These are phyloP conservation scores for Philhelius pedissequus DNA, from an alignment of 2,888 invertebrate species.

Conservation along the genomic window DNA sequence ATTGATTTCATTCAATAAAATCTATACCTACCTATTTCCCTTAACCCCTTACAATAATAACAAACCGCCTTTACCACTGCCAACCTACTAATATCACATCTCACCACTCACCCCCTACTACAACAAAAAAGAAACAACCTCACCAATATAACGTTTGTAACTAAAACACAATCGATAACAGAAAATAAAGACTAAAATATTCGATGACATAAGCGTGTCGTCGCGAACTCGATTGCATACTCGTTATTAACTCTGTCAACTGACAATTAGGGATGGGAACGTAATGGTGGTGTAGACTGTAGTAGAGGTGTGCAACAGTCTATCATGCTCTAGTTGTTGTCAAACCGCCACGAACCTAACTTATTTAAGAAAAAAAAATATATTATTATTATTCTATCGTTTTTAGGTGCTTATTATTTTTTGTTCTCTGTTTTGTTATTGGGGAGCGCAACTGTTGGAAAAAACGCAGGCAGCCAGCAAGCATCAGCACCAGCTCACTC, in stretches of 20 bases:
- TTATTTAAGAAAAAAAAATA: background rate
- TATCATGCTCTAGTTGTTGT: constrained; percentile 57
- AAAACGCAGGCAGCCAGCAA: background rate
- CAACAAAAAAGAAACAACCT: background rate
- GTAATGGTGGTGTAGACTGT: constrained; percentile 3
- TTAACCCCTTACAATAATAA: background rate
- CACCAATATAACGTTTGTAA: background rate
- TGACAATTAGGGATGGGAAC: constrained; percentile 28
- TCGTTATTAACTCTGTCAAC: constrained; percentile 34
- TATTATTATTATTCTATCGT: constrained; percentile 3
- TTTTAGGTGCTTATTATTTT: constrained; percentile 16
- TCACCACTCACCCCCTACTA: background rate
- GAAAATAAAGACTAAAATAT: constrained; percentile 3
- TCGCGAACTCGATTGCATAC: constrained; percentile 41
- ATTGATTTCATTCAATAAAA: constrained; percentile 66
- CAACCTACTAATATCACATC: background rate
- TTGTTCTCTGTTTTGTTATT: background rate
- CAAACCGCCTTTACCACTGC: background rate
- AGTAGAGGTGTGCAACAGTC: constrained; percentile 19
- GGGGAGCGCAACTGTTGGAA: background rate
- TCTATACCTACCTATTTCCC: background rate
- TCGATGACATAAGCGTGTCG: constrained; percentile 52
- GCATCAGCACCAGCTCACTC: constrained; percentile 35
- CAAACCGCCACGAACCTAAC: constrained; percentile 29
- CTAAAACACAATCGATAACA: constrained; percentile 47